These are phyloP conservation scores for Nematostella vectensis DNA, from an alignment of 92 coral and sea anemone genomes.

Conservation along the genomic window DNA sequence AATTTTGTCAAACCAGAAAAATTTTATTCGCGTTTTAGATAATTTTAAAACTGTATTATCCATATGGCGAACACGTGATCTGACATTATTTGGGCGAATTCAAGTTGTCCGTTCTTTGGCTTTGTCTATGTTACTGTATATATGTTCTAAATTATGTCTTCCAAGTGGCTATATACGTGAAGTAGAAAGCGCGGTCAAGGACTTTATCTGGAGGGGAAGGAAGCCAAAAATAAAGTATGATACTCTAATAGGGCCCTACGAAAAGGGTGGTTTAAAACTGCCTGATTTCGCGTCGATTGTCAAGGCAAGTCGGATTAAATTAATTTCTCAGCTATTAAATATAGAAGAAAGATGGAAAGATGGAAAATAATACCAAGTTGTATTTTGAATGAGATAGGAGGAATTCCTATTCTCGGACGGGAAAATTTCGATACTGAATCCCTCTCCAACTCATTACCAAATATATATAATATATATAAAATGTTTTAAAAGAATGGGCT, in stretches of 20 bases:
- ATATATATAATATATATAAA: no score
- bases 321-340: background rate
- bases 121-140: constrained; percentile 6
- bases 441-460: no score
- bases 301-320: background rate
- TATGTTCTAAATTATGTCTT: constrained; percentile 10
- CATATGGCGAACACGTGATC: constrained; percentile 1
- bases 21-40: constrained; percentile 7
- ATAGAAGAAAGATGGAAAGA: background rate
- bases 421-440: no score
- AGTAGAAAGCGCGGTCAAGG: constrained; percentile 6
- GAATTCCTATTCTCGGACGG: no score
- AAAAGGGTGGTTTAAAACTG: background rate
- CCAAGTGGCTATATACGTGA: constrained; percentile 7
- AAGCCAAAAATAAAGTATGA: background rate
- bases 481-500: no score
- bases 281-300: background rate
- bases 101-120: constrained; percentile 9
- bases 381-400: background rate
- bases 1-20: constrained; percentile 1
- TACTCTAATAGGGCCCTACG: background rate
- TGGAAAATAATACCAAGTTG: background rate
- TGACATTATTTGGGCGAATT: constrained; percentile 1
- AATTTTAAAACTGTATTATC: constrained; percentile 12
- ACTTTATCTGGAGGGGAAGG: background rate